These are phyloP conservation scores for Carassius carassius DNA, from an alignment of 2,113 vertebrate genomes.

Conservation along the genomic window DNA sequence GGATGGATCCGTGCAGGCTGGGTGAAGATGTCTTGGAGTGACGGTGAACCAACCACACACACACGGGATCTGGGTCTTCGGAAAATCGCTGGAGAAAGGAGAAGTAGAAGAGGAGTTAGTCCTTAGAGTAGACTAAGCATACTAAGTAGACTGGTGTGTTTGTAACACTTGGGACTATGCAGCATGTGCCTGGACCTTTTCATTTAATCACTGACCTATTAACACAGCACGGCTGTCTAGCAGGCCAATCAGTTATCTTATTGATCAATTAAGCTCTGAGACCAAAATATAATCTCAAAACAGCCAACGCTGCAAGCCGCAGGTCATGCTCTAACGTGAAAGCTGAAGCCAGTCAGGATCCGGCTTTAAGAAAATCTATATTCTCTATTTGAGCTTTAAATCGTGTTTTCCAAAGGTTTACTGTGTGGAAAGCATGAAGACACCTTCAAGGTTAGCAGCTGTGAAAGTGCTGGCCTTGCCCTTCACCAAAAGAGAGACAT, in stretches of 20 bases:
- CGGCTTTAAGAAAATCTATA: background rate
- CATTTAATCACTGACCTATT: conserved; percentile 34
- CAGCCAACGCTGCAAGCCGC: background rate
- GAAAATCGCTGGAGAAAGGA: too few relatives aligned
- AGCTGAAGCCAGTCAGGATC: background rate
- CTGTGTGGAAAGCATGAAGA: background rate
- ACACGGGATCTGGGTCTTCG: too few relatives aligned
- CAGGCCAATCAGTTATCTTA: conserved; percentile 28
- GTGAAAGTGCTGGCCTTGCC: background rate
- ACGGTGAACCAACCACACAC: too few relatives aligned
- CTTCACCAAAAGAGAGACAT: background rate
- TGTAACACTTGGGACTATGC: background rate
- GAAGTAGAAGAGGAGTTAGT: too few relatives aligned
- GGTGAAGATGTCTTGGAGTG: too few relatives aligned
- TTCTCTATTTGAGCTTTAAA: background rate
- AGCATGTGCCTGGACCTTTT: conserved; percentile 21
- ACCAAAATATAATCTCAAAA: conserved; percentile 46
- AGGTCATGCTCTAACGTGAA: background rate
- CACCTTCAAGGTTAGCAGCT: background rate
- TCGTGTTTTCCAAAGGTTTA: background rate
- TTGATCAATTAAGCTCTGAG: conserved; percentile 54
- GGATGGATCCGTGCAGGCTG: too few relatives aligned
- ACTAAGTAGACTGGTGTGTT: too few relatives aligned
- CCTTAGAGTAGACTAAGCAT: too few relatives aligned
- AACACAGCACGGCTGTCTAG: too few relatives aligned